phyloP scores from a whole-genome alignment of 1,140 invertebrate genomes.

The Harpegnathos saltator region DNA sequence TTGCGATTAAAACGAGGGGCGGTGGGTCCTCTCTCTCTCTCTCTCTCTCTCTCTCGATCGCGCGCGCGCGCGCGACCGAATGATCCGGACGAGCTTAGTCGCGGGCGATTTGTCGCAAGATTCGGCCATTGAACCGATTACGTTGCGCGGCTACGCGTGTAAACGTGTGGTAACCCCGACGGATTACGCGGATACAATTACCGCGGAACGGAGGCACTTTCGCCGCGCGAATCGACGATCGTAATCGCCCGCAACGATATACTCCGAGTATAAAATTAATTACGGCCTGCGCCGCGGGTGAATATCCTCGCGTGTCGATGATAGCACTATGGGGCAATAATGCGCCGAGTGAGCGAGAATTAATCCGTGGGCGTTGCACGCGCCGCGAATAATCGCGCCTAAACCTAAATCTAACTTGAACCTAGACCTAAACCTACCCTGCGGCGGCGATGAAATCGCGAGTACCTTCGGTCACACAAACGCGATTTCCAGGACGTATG shows the following conservation, averaged over 20 bases:
- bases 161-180: not conserved
- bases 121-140: not conserved
- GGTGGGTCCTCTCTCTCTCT: not conserved
- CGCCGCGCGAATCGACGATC: constrained; percentile 36
- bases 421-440: constrained; percentile 37
- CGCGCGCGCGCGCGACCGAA: constrained; percentile 10
- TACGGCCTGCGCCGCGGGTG: constrained; percentile 36
- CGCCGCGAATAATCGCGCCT: constrained; percentile 44
- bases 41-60: too few species aligned
- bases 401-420: constrained; percentile 53
- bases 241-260: constrained; percentile 27
- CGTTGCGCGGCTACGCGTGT: not conserved
- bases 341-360: not conserved
- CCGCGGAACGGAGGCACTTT: not conserved
- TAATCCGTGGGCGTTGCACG: constrained; percentile 43
- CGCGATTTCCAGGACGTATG: too few species aligned
- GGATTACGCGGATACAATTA: constrained; percentile 11
- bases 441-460: constrained; percentile 44
- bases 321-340: too few species aligned
- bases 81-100: not conserved
- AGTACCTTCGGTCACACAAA: not conserved
- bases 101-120: not conserved
- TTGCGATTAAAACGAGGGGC: constrained; percentile 20
- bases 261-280: constrained; percentile 62
- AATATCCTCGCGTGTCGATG: constrained; percentile 52